phyloP scores from a whole-genome alignment of 1,140 invertebrate genomes.

The Drosophila albomicans region DNA sequence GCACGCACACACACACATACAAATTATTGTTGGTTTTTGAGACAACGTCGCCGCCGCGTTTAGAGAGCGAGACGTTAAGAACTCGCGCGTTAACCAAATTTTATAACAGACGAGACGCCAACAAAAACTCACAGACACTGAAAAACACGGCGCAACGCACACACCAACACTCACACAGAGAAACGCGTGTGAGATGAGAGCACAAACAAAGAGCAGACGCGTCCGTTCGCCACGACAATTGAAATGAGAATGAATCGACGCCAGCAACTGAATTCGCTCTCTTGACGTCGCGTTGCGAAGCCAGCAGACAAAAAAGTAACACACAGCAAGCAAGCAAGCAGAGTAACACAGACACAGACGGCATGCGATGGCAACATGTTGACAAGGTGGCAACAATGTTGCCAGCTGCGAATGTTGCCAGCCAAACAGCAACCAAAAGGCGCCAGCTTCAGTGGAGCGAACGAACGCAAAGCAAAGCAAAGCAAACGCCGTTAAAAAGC shows the following conservation, averaged over 20 bases:
- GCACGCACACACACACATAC: constrained; percentile 11
- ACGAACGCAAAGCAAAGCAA: not conserved
- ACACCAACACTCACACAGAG: too few relatives aligned
- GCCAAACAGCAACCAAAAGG: constrained; percentile 2
- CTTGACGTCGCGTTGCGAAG: not conserved
- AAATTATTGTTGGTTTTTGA: not conserved
- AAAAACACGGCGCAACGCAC: constrained; percentile 19
- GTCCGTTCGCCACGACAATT: constrained; percentile 48
- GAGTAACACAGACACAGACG: too few relatives aligned
- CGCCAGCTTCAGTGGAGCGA: too few relatives aligned
- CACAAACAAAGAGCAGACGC: constrained; percentile 28
- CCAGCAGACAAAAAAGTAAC: not conserved
- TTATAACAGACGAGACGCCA: constrained; percentile 15
- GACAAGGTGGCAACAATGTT: not conserved
- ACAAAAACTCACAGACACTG: constrained; percentile 10
- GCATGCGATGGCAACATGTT: not conserved
- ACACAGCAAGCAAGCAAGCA: not conserved
- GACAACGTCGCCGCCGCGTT: not conserved
- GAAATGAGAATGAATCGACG: constrained; percentile 50
- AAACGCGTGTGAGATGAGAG: constrained; percentile 1
- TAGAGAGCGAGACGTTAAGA: constrained; percentile 35
- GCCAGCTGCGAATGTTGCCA: not conserved
- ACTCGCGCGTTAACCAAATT: constrained; percentile 43
- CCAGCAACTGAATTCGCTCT: constrained; percentile 13
- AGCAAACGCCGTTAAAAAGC: not conserved